Conservation (phyloP, 2,888 invertebrate genomes). For the Panzeria rudis region DNA sequence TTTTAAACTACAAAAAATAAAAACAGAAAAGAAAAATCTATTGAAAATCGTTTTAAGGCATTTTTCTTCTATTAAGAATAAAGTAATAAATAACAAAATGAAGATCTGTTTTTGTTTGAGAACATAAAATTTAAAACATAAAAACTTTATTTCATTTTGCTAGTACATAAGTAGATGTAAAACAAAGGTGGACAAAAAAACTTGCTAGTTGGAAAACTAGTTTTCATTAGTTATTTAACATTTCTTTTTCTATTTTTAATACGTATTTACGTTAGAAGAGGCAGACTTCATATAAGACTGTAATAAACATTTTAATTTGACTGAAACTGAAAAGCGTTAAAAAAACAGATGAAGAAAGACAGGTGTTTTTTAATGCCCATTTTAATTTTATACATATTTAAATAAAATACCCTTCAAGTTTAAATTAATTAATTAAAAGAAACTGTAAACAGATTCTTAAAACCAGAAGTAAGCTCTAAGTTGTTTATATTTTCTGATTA, state of each 20-base stretch:
- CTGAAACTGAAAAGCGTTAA: slow-evolving; percentile 13
- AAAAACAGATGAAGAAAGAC: background rate
- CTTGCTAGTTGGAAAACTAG: slow-evolving; percentile 22
- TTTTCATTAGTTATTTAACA: slow-evolving; percentile 13
- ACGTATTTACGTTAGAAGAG: slow-evolving; percentile 4
- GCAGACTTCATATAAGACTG: background rate
- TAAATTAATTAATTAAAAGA: too few species aligned
- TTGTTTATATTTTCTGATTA: too few species aligned
- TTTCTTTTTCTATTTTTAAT: background rate
- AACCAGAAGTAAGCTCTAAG: too few species aligned
- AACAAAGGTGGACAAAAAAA: background rate
- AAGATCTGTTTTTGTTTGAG: slow-evolving; percentile 3
- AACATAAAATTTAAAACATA: background rate
- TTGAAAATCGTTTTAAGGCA: background rate
- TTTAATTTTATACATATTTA: background rate
- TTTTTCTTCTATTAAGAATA: too few species aligned
- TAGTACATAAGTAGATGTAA: background rate
- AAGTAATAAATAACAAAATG: background rate
- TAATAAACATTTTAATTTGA: background rate
- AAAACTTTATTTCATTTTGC: slow-evolving; percentile 24
- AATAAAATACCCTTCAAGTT: too few species aligned
- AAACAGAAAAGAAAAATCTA: background rate
- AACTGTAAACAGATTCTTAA: too few species aligned
- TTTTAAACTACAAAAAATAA: background rate
- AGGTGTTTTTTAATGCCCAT: background rate